Evolutionary conservation across 1,140 invertebrate species (phyloP).

Genomic region (Drosophila sturtevanti): DNA sequence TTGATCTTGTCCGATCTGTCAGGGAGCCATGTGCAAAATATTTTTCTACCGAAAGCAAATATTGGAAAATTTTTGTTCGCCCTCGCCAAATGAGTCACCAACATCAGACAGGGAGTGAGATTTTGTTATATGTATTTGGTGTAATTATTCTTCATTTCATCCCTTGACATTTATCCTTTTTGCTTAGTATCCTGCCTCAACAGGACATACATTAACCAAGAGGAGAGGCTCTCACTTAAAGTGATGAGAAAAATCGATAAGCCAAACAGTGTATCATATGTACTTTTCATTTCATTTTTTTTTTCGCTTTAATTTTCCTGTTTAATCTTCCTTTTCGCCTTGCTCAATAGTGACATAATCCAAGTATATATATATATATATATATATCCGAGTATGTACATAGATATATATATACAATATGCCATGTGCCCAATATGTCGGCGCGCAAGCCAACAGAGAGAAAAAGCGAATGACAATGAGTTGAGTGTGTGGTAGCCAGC

Average conservation of each 20-base stretch:
- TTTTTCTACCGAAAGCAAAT: slow-evolving; percentile 38
- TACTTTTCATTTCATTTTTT: slow-evolving; percentile 47
- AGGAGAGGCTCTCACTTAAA: slow-evolving; percentile 9
- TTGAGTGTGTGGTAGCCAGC: not conserved
- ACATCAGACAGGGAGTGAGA: not conserved
- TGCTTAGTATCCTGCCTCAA: slow-evolving; percentile 58
- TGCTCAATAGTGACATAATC: slow-evolving; percentile 57
- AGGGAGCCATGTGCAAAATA: slow-evolving; percentile 54
- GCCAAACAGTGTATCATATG: not conserved
- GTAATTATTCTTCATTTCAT: not conserved
- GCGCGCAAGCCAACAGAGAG: slow-evolving; percentile 49
- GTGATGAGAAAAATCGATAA: slow-evolving; percentile 64
- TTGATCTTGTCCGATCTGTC: slow-evolving; percentile 63
- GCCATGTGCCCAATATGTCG: slow-evolving; percentile 58
- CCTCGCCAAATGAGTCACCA: slow-evolving; percentile 38
- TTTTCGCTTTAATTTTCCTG: slow-evolving; percentile 60
- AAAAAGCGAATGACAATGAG: slow-evolving; percentile 1
- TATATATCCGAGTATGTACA: too few species aligned
- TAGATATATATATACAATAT: not conserved
- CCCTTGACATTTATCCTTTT: slow-evolving; percentile 8
- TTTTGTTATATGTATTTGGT: too few species aligned
- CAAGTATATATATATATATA: not conserved
- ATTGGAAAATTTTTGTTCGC: slow-evolving; percentile 16
- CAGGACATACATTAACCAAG: slow-evolving; percentile 45
- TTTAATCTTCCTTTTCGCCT: slow-evolving; percentile 23